Percentiles rank a stretch among this genome's conserved stretches.
phyloP scores from a whole-genome alignment of 2,797 vertebrate species.

The Lutjanus argentimaculatus region DNA sequence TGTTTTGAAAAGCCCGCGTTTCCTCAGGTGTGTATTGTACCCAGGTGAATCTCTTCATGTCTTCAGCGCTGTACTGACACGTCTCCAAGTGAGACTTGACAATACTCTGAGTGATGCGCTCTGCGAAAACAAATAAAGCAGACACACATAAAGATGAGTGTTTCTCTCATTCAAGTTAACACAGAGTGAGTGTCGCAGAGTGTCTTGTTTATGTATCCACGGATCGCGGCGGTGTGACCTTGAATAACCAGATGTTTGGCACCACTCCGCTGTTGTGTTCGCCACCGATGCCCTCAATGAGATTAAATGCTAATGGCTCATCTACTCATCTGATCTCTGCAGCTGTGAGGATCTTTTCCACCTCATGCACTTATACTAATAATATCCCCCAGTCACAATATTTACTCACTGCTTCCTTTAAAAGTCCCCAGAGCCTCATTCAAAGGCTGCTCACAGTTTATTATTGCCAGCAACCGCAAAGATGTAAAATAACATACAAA shows the following conservation, averaged over 20 bases:
- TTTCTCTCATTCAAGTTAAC: slow-evolving; percentile 1
- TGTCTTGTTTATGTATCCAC: slow-evolving; percentile 27
- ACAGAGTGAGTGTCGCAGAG: neutral
- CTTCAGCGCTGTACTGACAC: slow-evolving; percentile 92
- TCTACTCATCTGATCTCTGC: slow-evolving; percentile 12
- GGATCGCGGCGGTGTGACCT: slow-evolving; percentile 21
- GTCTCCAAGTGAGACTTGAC: slow-evolving; percentile 94
- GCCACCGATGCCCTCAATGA: neutral
- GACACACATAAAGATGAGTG: slow-evolving; percentile 21
- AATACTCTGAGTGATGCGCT: slow-evolving; percentile 91
- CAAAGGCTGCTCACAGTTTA: slow-evolving; percentile 12
- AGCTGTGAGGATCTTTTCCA: slow-evolving; percentile 19
- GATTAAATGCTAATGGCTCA: slow-evolving; percentile 3
- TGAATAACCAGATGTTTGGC: slow-evolving; percentile 30
- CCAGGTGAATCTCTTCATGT: slow-evolving; percentile 92
- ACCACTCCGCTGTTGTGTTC: neutral
- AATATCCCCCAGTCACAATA: slow-evolving; percentile 33
- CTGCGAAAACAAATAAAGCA: slow-evolving; percentile 74
- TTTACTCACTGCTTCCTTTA: slow-evolving; percentile 44
- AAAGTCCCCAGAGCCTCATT: slow-evolving; percentile 31
- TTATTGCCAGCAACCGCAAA: slow-evolving; percentile 40
- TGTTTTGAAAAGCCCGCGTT: slow-evolving; percentile 89
- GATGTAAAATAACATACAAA: slow-evolving; percentile 41
- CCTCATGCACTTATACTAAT: slow-evolving; percentile 3
- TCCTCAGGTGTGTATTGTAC: slow-evolving; percentile 91